Evolutionary conservation across 2,888 invertebrate species (phyloP), one percentile per base, ranked within the genome.

Genomic region (Leptinotarsa juncta): DNA sequence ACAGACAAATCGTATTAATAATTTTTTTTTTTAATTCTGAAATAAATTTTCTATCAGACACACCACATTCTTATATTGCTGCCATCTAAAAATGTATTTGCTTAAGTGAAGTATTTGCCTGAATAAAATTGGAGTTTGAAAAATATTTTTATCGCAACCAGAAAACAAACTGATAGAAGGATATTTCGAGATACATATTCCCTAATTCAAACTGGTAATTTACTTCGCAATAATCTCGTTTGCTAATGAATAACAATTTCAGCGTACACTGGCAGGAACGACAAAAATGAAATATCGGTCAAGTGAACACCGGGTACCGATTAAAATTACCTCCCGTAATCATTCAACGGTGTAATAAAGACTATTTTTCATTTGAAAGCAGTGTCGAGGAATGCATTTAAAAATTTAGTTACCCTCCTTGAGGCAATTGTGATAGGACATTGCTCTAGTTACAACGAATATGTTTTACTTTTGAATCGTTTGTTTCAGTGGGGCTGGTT

Each of bases 231-330:
- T 53, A 12, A 53, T 18, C 53, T 53, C 18, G 53, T 53, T 53
- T 12, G 53, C 18, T 53, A 18, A 53, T 53, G 53, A 53, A 53
- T 53, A 18, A 18, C 18, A 18, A 53, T 53, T 18, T 53, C 12
- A 53, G 18, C 53, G 12, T 18, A 12, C 18, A 53, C 53, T 5
- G 57, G 3, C 20, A 23, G 26, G 15, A 57, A 26, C 57, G 10
- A 14, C 20, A 57, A 57, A 57, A 57, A 57, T 14, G n/a, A 12
- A 14, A 57, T 57, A 57, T 57, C 57, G 57, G 57, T 57, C 57
- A 57, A 57, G 57, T 57, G 49, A 62, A 77, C 73, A 69, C 16
- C 18, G 69, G 60, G 16, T 70, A 55, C 60, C 70, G 20, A 20
- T 60, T 23, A 26, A 73, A 67, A 73, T 32, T 62, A 42, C n/a